Evolutionary conservation across 2,113 vertebrate species (phyloP).

Genomic region (Sebastes fasciatus): DNA sequence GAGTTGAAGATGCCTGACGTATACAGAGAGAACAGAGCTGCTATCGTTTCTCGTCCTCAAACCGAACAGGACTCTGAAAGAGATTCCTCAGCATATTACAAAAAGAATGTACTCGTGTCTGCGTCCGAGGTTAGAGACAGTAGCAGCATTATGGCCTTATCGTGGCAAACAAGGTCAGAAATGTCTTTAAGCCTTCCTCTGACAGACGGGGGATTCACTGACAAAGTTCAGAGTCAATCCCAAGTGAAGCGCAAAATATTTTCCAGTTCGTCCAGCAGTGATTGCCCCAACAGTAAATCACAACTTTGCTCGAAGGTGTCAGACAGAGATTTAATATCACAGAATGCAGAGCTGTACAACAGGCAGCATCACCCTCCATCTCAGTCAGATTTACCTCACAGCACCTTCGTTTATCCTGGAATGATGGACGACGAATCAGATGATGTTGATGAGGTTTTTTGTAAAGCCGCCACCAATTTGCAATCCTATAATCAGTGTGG

Average conservation of each 20-base stretch:
- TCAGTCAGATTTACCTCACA: slow-evolving; percentile 72
- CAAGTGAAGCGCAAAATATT: slow-evolving; percentile 54
- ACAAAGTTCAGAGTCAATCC: slow-evolving; percentile 52
- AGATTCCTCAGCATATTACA: slow-evolving; percentile 66
- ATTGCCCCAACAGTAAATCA: slow-evolving; percentile 35
- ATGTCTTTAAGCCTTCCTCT: slow-evolving; percentile 63
- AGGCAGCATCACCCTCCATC: slow-evolving; percentile 82
- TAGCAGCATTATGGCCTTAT: slow-evolving; percentile 63
- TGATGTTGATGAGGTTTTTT: slow-evolving; percentile 66
- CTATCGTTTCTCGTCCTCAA: slow-evolving; percentile 58
- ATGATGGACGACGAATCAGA: slow-evolving; percentile 67
- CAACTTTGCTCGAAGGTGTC: slow-evolving; percentile 53
- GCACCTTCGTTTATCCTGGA: slow-evolving; percentile 69
- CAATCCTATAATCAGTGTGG: slow-evolving; percentile 66
- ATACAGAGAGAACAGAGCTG: slow-evolving; percentile 67
- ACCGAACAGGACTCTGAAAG: slow-evolving; percentile 66
- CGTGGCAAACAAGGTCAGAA: slow-evolving; percentile 73
- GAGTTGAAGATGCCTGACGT: slow-evolving; percentile 85
- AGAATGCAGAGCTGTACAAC: slow-evolving; percentile 58
- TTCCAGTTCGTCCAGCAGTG: slow-evolving; percentile 39
- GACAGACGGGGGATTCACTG: slow-evolving; percentile 55
- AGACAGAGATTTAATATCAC: slow-evolving; percentile 61
- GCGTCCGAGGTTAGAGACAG: slow-evolving; percentile 61
- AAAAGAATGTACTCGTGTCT: slow-evolving; percentile 71
- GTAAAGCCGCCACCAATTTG: slow-evolving; percentile 58